Evolutionary conservation across 2,888 invertebrate genomes (phyloP).

Genomic region (Lathronympha strigana): DNA sequence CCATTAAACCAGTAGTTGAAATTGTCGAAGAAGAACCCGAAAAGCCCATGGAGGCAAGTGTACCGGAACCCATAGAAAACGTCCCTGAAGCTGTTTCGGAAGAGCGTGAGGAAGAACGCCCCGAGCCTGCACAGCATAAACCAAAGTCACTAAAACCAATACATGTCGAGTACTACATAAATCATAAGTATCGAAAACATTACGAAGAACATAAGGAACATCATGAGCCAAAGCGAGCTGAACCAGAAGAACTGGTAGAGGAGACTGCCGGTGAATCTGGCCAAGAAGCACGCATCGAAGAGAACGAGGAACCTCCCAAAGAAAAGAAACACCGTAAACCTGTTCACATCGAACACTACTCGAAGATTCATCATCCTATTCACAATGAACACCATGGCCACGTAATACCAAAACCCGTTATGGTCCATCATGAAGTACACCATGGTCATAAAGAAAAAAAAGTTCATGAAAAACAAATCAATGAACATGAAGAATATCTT

Average conservation of each 20-base stretch:
- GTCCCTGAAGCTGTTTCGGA: background rate
- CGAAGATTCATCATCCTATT: slow-evolving; percentile 24
- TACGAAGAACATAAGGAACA: slow-evolving; percentile 21
- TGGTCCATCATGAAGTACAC: background rate
- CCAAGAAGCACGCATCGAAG: slow-evolving; percentile 15
- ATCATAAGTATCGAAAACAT: slow-evolving; percentile 24
- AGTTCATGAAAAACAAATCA: slow-evolving; percentile 48
- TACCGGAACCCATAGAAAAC: slow-evolving; percentile 10
- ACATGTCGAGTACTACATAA: slow-evolving; percentile 32
- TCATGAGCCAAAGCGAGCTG: background rate
- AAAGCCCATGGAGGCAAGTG: slow-evolving; percentile 8
- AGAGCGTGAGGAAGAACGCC: slow-evolving; percentile 39
- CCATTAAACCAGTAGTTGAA: slow-evolving; percentile 25
- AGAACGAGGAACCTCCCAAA: slow-evolving; percentile 5
- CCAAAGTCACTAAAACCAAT: slow-evolving; percentile 15
- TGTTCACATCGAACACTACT: slow-evolving; percentile 26
- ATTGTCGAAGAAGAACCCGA: slow-evolving; percentile 5
- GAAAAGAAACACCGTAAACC: slow-evolving; percentile 21
- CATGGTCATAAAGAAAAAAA: slow-evolving; percentile 46
- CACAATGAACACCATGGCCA: slow-evolving; percentile 23
- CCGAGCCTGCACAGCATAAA: slow-evolving; percentile 29
- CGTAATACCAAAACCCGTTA: slow-evolving; percentile 4
- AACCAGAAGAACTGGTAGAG: slow-evolving; percentile 13
- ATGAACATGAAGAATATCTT: slow-evolving; percentile 20
- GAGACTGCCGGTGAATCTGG: background rate